Evolutionary conservation across 1,140 invertebrate species (phyloP).

Genomic region (Aphelinus atriplicis): DNA sequence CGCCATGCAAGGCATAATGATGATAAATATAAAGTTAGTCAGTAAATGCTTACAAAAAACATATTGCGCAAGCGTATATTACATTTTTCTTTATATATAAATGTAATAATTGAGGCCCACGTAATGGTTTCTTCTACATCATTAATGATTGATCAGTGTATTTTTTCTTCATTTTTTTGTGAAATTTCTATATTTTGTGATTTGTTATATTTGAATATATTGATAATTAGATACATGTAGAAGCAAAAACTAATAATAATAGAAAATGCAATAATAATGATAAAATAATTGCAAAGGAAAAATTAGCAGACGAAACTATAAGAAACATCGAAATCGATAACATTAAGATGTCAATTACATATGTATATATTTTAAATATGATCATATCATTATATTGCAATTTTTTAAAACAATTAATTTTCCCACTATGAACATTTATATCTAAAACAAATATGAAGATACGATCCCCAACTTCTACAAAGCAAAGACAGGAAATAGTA

Average conservation of each 20-base stretch:
- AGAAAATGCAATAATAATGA: too few relatives aligned
- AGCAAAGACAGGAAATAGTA: constrained; percentile 12
- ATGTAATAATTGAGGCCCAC: constrained; percentile 60
- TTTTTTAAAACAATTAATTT: too few relatives aligned
- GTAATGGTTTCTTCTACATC: constrained; percentile 56
- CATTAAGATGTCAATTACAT: too few relatives aligned
- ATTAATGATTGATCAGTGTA: constrained; percentile 48
- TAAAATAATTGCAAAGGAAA: too few relatives aligned
- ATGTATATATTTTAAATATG: too few relatives aligned
- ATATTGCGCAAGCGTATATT: constrained; percentile 41
- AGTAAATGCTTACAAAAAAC: constrained; percentile 25
- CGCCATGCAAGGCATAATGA: constrained; percentile 25
- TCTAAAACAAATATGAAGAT: neutral
- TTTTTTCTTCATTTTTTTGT: constrained; percentile 47
- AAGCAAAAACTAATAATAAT: constrained; percentile 49
- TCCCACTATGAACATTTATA: too few relatives aligned
- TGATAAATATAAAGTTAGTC: constrained; percentile 30
- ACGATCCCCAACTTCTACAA: neutral
- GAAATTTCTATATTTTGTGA: constrained; percentile 48
- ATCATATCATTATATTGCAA: too few relatives aligned
- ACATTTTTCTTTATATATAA: constrained; percentile 55
- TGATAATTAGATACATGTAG: constrained; percentile 48
- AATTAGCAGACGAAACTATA: too few relatives aligned
- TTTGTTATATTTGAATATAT: constrained; percentile 50
- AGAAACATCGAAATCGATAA: too few relatives aligned